These are phyloP conservation scores for Aporophyla nigra DNA, from an alignment of 2,888 invertebrate species.

Conservation along the genomic window DNA sequence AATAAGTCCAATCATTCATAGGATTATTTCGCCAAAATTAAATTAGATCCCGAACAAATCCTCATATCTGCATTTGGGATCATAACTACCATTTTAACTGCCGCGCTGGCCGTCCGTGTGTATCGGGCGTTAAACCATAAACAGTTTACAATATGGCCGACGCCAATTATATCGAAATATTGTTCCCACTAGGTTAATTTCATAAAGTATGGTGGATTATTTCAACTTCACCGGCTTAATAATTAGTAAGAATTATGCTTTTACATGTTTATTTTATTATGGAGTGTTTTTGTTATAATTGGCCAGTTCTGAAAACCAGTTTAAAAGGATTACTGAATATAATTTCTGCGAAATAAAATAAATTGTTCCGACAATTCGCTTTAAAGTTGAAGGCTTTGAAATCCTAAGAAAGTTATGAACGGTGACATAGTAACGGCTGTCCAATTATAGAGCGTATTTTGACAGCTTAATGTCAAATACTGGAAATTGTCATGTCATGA, in stretches of 20 bases:
- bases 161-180: conserved; percentile 66
- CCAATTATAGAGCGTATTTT: too few species aligned
- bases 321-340: not conserved
- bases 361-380: too few species aligned
- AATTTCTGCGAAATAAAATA: not conserved
- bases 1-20: conserved; percentile 27
- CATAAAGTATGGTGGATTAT: conserved; percentile 55
- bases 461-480: too few species aligned
- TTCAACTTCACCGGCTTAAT: conserved; percentile 44
- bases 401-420: too few species aligned
- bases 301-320: not conserved
- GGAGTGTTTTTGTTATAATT: conserved; percentile 32
- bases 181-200: conserved; percentile 60
- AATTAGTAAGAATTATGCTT: conserved; percentile 45
- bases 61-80: conserved; percentile 34
- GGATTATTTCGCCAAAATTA: conserved; percentile 41
- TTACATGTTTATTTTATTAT: conserved; percentile 35
- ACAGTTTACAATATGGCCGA: conserved; percentile 44
- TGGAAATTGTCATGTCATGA: not conserved
- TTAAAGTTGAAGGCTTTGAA: too few species aligned
- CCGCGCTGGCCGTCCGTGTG: conserved; percentile 37
- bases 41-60: conserved; percentile 44
- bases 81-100: conserved; percentile 32
- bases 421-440: too few species aligned
- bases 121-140: conserved; percentile 45